A percentile compares a stretch with the other conserved stretches of the same genome.
phyloP scores from a whole-genome alignment of 1,140 invertebrate genomes.

The Tetranychus urticae region DNA sequence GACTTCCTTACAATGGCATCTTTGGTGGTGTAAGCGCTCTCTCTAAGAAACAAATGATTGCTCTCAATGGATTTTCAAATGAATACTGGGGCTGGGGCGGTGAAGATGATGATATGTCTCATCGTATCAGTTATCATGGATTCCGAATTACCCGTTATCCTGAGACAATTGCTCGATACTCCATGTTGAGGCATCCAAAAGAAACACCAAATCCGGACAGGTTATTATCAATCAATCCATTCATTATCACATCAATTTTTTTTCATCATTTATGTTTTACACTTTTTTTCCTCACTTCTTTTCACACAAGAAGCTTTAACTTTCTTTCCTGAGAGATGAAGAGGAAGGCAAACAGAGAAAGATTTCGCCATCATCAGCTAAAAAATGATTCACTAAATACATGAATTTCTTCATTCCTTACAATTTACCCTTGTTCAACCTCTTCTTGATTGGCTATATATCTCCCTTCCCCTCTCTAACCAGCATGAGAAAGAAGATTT shows the following conservation, averaged over 20 bases:
- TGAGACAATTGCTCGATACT: conserved; percentile 59
- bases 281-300: background rate
- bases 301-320: no score
- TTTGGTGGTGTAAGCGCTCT: conserved; percentile 60
- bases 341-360: no score
- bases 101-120: conserved; percentile 66
- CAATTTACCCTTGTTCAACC: no score
- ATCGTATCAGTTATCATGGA: conserved; percentile 38
- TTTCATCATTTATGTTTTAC: background rate
- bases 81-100: conserved; percentile 49
- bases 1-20: conserved; percentile 17
- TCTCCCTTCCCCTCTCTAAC: no score
- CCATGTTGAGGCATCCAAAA: conserved; percentile 67
- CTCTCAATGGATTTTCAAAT: conserved; percentile 73
- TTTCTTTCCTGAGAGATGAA: no score
- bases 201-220: conserved; percentile 66
- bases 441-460: no score
- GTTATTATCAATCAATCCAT: conserved; percentile 22
- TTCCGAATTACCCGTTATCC: conserved; percentile 66
- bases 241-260: background rate
- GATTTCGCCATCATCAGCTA: no score
- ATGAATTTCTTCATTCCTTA: no score
- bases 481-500: no score
- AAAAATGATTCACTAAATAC: no score
- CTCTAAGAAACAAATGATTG: conserved; percentile 47